Conservation (phyloP, 1,140 invertebrate species). For the Philopotamus ludificatus region DNA sequence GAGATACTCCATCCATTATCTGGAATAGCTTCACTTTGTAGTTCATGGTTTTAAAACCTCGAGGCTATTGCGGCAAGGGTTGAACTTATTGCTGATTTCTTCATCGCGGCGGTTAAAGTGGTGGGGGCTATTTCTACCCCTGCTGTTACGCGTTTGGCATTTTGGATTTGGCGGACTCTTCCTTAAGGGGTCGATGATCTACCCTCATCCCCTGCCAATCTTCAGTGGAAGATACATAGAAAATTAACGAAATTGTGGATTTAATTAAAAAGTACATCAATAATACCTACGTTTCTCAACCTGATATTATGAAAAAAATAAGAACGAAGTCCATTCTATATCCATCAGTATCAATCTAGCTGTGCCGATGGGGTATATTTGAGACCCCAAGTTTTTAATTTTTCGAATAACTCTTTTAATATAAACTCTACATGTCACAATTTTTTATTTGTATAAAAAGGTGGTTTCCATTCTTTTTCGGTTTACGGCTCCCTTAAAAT, state of each 20-base stretch:
- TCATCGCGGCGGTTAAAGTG: conserved; percentile 16
- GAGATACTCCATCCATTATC: conserved; percentile 25
- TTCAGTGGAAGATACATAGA: background rate
- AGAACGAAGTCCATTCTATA: no score
- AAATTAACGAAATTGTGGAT: background rate
- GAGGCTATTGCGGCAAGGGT: conserved; percentile 40
- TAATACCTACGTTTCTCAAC: conserved; percentile 1
- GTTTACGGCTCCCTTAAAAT: no score
- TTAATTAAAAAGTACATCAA: background rate
- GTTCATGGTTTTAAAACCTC: conserved; percentile 34
- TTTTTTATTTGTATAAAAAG: no score
- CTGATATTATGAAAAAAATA: no score
- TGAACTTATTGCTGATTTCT: conserved; percentile 41
- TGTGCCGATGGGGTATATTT: no score
- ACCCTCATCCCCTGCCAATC: background rate
- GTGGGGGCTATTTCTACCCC: conserved; percentile 19
- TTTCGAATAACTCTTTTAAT: no score
- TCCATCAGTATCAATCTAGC: no score
- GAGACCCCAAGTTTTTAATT: no score
- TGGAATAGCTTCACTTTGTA: conserved; percentile 33
- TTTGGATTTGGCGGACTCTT: conserved; percentile 28
- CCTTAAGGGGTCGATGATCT: background rate
- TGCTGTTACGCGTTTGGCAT: conserved; percentile 37
- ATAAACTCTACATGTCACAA: no score
- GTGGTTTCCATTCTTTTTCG: no score